These are phyloP conservation scores for Petrocephalus sullivani DNA, from an alignment of 2,797 vertebrate genomes.

Conservation along the genomic window DNA sequence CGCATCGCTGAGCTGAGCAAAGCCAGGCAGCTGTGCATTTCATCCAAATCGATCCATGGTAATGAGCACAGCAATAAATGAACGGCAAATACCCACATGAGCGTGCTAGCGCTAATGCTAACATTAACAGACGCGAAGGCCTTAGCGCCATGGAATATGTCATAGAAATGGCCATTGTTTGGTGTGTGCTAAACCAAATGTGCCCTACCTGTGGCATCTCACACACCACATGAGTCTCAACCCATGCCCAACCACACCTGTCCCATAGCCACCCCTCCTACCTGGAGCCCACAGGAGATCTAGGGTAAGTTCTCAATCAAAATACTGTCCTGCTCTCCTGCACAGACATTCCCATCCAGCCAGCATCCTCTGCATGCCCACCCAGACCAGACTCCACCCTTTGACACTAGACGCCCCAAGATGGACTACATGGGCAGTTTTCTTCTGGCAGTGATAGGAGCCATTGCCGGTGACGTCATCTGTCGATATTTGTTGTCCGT, in stretches of 20 bases:
- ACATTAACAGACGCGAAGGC: not conserved
- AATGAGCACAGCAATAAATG: not conserved
- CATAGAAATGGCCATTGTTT: no score
- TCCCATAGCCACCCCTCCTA: not conserved
- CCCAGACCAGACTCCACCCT: not conserved
- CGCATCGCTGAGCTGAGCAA: not conserved
- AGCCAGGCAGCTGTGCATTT: not conserved
- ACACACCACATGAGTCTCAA: not conserved
- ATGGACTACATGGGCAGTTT: not conserved
- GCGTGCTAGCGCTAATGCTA: not conserved
- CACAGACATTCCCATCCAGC: slow-evolving; percentile 31
- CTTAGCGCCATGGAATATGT: not conserved
- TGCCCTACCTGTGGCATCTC: not conserved
- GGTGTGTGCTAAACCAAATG: not conserved
- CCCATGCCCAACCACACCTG: not conserved
- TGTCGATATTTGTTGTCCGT: not conserved
- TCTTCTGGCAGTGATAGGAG: not conserved
- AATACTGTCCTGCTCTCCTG: not conserved
- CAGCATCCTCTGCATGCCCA: not conserved
- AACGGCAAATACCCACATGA: not conserved
- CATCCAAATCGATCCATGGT: not conserved
- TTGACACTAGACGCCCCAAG: slow-evolving; percentile 19
- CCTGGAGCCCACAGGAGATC: slow-evolving; percentile 10
- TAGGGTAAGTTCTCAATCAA: not conserved
- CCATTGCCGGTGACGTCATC: not conserved